Percentiles rank a stretch among this genome's conserved stretches.
Evolutionary conservation across 2,113 vertebrate species (phyloP).

Genomic region (Cynopterus brachyotis): DNA sequence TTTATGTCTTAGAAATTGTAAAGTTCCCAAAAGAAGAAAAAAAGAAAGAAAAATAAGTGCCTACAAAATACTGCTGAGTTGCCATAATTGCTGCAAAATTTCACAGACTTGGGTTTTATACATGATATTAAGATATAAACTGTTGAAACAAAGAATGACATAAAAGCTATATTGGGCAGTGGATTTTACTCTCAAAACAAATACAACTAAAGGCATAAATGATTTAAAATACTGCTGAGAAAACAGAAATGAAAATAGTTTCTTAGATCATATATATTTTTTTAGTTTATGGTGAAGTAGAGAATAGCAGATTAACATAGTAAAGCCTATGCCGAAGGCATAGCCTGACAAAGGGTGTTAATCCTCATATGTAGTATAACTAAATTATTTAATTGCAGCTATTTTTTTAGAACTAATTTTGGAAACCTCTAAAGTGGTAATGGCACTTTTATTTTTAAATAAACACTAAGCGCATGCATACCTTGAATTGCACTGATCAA

Average conservation of each 20-base stretch:
- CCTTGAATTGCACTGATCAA: background rate
- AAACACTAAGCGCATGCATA: background rate
- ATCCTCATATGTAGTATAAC: background rate
- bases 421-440: background rate
- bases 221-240: conserved; percentile 65
- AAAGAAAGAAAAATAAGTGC: background rate
- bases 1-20: background rate
- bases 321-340: background rate
- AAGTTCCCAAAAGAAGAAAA: background rate
- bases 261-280: conserved; percentile 52
- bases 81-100: background rate
- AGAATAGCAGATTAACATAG: background rate
- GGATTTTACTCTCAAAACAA: conserved; percentile 61
- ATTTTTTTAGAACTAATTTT: background rate
- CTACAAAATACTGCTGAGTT: conserved; percentile 52
- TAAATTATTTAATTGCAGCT: background rate
- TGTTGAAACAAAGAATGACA: conserved; percentile 66
- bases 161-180: conserved; percentile 50
- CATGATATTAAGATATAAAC: conserved; percentile 64
- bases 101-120: conserved; percentile 45
- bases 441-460: background rate
- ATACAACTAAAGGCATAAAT: conserved; percentile 60
- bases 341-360: background rate
- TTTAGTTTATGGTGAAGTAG: background rate
- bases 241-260: conserved; percentile 71